These are phyloP conservation scores for Timema cristinae DNA, from an alignment of 2,888 invertebrate genomes.

Conservation along the genomic window DNA sequence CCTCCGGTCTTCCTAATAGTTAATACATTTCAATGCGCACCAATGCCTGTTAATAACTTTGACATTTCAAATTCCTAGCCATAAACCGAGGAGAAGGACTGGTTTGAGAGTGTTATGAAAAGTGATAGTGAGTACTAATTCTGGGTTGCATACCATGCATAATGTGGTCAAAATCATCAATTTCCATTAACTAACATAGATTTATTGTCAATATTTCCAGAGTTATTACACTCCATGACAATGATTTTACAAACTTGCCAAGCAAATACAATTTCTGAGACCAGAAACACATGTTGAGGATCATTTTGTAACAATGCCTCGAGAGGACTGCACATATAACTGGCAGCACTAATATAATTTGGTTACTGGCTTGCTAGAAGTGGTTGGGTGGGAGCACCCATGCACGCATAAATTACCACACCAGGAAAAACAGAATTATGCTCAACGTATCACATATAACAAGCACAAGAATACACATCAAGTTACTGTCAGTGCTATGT, in stretches of 20 bases:
- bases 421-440: constrained; percentile 17
- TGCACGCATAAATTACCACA: constrained; percentile 19
- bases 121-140: background rate
- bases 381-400: constrained; percentile 15
- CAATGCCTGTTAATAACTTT: background rate
- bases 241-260: constrained; percentile 18
- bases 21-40: background rate
- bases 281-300: constrained; percentile 15
- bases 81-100: background rate
- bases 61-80: background rate
- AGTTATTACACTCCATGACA: constrained; percentile 4
- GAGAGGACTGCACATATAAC: constrained; percentile 20
- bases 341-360: constrained; percentile 6
- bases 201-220: constrained; percentile 11
- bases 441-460: constrained; percentile 13
- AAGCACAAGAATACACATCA: constrained; percentile 13
- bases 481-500: constrained; percentile 2
- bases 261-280: constrained; percentile 15
- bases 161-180: background rate
- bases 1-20: background rate
- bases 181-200: constrained; percentile 10
- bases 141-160: constrained; percentile 20
- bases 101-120: background rate
- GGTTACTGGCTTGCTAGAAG: constrained; percentile 17
- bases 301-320: constrained; percentile 10